These are phyloP conservation scores for Anabacerthia variegaticeps DNA, from an alignment of 2,797 vertebrate species.

Conservation along the genomic window DNA sequence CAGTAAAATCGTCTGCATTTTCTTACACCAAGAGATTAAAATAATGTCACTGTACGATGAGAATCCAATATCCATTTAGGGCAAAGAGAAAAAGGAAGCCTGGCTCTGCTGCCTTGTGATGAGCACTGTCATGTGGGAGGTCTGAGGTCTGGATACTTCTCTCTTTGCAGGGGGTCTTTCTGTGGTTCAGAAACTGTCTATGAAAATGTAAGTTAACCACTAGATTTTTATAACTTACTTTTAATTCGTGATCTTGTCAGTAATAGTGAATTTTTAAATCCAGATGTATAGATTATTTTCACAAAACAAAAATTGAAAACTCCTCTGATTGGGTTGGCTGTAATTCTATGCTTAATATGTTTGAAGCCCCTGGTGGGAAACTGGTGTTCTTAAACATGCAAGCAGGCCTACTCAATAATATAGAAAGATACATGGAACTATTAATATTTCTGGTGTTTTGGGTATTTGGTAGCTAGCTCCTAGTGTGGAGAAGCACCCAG, in stretches of 20 bases:
- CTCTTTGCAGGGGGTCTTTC: background rate
- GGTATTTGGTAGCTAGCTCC: background rate
- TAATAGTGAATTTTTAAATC: background rate
- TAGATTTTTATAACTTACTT: constrained; percentile 22
- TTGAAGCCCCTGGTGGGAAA: background rate
- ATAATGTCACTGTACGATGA: background rate
- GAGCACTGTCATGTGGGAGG: background rate
- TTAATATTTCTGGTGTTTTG: background rate
- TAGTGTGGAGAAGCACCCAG: background rate
- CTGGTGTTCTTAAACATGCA: background rate
- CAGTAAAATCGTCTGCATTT: background rate
- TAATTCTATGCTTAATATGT: background rate
- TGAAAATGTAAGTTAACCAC: constrained; percentile 4
- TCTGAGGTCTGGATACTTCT: background rate
- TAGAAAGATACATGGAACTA: background rate
- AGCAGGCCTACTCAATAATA: background rate
- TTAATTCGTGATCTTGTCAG: background rate
- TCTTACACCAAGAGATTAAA: background rate
- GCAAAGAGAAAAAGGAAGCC: background rate
- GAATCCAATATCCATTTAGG: background rate
- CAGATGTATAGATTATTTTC: constrained; percentile 12
- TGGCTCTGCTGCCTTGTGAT: background rate
- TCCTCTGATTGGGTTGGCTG: background rate
- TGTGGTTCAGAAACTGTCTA: background rate
- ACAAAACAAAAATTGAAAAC: background rate